These are phyloP conservation scores for Oscheius myriophilus DNA, from an alignment of 2,888 invertebrate genomes.

Conservation along the genomic window DNA sequence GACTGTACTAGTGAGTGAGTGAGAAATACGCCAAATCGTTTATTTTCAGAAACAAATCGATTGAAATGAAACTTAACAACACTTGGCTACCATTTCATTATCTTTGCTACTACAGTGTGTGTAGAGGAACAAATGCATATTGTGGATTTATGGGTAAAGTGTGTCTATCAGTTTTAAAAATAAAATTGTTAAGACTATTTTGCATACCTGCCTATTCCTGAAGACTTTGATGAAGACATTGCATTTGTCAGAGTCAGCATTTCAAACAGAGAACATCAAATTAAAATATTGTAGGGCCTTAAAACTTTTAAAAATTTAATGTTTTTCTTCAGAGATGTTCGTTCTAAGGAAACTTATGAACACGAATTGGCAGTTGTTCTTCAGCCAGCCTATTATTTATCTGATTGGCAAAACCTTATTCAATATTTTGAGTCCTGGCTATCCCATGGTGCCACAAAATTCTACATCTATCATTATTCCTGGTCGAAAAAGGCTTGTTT, in stretches of 20 bases:
- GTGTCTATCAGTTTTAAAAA: background rate
- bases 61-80: no score
- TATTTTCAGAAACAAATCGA: background rate
- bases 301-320: background rate
- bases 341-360: background rate
- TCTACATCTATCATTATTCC: conserved; percentile 14
- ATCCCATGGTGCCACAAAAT: conserved; percentile 21
- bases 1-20: no score
- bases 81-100: no score
- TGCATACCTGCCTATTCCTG: no score
- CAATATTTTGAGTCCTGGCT: conserved; percentile 25
- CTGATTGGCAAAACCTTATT: conserved; percentile 24
- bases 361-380: conserved; percentile 23
- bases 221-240: no score
- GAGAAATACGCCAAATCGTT: no score
- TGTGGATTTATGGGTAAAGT: background rate
- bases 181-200: background rate
- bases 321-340: conserved; percentile 14
- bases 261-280: no score
- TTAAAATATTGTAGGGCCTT: no score
- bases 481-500: conserved; percentile 16
- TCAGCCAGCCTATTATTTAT: conserved; percentile 21
- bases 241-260: no score
- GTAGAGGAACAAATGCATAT: no score
- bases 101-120: no score